Evolutionary conservation across 2,888 invertebrate species (phyloP).

Genomic region (Timema podura): DNA sequence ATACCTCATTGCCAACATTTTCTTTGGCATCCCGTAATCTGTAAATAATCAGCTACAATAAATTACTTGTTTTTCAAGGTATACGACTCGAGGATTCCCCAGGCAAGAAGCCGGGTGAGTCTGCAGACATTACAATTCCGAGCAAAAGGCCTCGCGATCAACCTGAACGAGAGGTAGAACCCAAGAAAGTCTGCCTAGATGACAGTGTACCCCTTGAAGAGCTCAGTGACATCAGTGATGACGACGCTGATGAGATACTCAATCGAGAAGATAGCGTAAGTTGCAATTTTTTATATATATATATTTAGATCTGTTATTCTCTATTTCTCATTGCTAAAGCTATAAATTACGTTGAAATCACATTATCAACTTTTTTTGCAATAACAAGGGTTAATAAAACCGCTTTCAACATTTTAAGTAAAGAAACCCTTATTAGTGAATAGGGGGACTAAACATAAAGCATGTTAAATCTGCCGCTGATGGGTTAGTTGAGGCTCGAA

Average conservation of each 20-base stretch:
- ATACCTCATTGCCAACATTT: too few species aligned
- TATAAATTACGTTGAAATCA: background rate
- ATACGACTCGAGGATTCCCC: slow-evolving; percentile 41
- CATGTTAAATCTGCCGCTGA: too few species aligned
- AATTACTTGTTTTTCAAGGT: background rate
- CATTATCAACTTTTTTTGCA: too few species aligned
- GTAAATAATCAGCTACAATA: background rate
- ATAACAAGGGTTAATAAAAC: too few species aligned
- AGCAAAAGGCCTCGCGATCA: slow-evolving; percentile 39
- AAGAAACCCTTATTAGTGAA: too few species aligned
- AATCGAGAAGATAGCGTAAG: slow-evolving; percentile 64
- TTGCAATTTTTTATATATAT: slow-evolving; percentile 11
- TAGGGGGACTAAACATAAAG: too few species aligned
- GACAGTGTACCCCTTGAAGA: slow-evolving; percentile 47
- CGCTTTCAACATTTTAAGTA: too few species aligned
- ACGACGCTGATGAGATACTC: slow-evolving; percentile 79
- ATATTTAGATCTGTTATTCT: background rate
- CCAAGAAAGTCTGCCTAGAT: slow-evolving; percentile 50
- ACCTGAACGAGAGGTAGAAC: slow-evolving; percentile 43
- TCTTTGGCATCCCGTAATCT: too few species aligned
- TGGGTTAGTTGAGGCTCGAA: too few species aligned
- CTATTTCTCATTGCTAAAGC: background rate
- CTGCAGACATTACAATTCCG: slow-evolving; percentile 39
- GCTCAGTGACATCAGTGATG: slow-evolving; percentile 81
- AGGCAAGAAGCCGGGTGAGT: slow-evolving; percentile 44